Conservation (phyloP, 2,797 vertebrate species). For the Sebastiscus tertius region DNA sequence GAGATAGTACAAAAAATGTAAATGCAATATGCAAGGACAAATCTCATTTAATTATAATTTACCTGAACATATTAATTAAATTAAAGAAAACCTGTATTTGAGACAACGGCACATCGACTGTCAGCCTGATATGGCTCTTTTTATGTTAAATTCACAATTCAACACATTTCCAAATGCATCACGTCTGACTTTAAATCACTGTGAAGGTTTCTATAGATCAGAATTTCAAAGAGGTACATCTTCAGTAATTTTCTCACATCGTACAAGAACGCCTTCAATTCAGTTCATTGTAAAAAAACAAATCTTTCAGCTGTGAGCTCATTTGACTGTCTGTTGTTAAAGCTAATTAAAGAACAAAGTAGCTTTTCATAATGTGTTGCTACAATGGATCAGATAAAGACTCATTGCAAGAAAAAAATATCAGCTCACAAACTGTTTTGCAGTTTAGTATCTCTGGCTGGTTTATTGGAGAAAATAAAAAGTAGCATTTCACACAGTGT, state of each 20-base stretch:
- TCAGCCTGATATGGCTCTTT: neutral
- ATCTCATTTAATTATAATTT: neutral
- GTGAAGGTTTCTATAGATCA: neutral
- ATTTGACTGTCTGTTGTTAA: slow-evolving; percentile 11
- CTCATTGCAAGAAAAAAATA: slow-evolving; percentile 7
- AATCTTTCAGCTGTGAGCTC: neutral
- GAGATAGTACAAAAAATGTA: neutral
- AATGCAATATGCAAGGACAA: neutral
- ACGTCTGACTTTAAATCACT: neutral
- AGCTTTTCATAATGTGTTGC: slow-evolving; percentile 9
- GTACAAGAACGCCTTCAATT: neutral
- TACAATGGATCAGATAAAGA: neutral
- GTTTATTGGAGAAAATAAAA: slow-evolving; percentile 43
- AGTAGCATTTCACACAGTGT: slow-evolving; percentile 47
- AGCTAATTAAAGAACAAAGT: slow-evolving; percentile 22
- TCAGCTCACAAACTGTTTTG: slow-evolving; percentile 7
- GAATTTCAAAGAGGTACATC: neutral
- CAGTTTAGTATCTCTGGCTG: slow-evolving; percentile 25
- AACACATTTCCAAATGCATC: neutral
- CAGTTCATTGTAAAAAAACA: neutral
- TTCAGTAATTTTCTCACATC: neutral
- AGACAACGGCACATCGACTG: neutral
- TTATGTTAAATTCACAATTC: neutral
- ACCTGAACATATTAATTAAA: neutral
- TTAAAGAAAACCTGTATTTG: neutral